Evolutionary conservation across 2,888 invertebrate genomes (phyloP).

Genomic region (Plusia festucae): DNA sequence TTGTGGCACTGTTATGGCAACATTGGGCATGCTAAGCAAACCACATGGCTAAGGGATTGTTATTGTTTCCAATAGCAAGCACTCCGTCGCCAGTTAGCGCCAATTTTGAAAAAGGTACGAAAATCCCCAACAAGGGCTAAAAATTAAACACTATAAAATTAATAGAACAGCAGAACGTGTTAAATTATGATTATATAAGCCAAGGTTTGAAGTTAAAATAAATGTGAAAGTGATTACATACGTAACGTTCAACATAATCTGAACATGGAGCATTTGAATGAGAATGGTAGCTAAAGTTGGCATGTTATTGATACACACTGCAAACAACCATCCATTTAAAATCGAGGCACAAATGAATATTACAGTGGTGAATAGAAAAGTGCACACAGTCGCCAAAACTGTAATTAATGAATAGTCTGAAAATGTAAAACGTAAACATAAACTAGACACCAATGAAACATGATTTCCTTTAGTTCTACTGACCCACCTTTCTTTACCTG

Average conservation of each 20-base stretch:
- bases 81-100: slow-evolving; percentile 47
- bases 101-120: slow-evolving; percentile 45
- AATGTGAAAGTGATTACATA: slow-evolving; percentile 42
- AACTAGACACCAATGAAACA: slow-evolving; percentile 26
- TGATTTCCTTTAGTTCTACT: slow-evolving; percentile 26
- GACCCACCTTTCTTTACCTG: slow-evolving; percentile 69
- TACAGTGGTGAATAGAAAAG: neutral
- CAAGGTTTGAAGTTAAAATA: slow-evolving; percentile 29
- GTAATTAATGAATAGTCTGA: neutral
- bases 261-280: slow-evolving; percentile 26
- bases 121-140: slow-evolving; percentile 24
- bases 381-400: slow-evolving; percentile 1
- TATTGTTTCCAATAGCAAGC: slow-evolving; percentile 51
- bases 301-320: slow-evolving; percentile 6
- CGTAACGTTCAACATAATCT: slow-evolving; percentile 37
- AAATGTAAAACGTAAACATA: slow-evolving; percentile 2
- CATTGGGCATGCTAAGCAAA: slow-evolving; percentile 68
- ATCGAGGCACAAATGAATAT: neutral
- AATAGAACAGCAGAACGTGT: slow-evolving; percentile 15
- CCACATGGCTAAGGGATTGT: slow-evolving; percentile 62
- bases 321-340: slow-evolving; percentile 1
- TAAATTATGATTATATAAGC: slow-evolving; percentile 23
- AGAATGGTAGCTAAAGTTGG: slow-evolving; percentile 32
- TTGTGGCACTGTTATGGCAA: slow-evolving; percentile 76
- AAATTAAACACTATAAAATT: slow-evolving; percentile 33